Conservation (phyloP, 2,888 invertebrate species). For the Drosophila phalerata region DNA sequence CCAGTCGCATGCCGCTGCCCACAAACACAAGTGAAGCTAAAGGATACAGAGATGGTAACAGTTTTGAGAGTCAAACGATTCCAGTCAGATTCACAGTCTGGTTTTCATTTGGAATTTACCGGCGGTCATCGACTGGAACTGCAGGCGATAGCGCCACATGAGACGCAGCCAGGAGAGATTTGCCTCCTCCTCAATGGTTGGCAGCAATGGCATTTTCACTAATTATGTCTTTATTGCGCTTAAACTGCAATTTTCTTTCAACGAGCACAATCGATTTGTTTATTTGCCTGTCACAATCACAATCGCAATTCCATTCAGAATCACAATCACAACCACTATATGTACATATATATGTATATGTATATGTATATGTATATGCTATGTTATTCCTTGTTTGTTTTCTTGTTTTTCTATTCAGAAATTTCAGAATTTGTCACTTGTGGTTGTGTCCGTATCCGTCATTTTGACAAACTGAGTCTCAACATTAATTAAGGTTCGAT, state of each 20-base stretch:
- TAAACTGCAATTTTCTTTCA: conserved; percentile 18
- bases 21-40: conserved; percentile 76
- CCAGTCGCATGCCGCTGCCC: conserved; percentile 81
- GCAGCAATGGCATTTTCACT: conserved; percentile 67
- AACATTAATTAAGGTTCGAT: conserved; percentile 17
- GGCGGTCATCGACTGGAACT: conserved; percentile 78
- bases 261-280: conserved; percentile 26
- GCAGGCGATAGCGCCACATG: conserved; percentile 77
- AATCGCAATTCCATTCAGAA: conserved; percentile 6
- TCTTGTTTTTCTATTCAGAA: conserved; percentile 9
- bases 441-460: conserved; percentile 42
- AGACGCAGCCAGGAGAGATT: conserved; percentile 67
- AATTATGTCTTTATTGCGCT: conserved; percentile 1
- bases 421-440: conserved; percentile 57
- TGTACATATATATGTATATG: too few relatives aligned
- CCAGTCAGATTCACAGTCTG: not conserved
- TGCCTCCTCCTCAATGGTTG: conserved; percentile 76
- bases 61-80: not conserved
- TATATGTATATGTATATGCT: not conserved
- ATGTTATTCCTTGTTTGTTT: conserved; percentile 1
- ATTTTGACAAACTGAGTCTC: conserved; percentile 40
- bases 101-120: conserved; percentile 53
- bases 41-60: conserved; percentile 7
- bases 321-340: not conserved
- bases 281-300: conserved; percentile 31